These are phyloP conservation scores for Lathronympha strigana DNA, from an alignment of 2,888 invertebrate genomes.

Conservation along the genomic window DNA sequence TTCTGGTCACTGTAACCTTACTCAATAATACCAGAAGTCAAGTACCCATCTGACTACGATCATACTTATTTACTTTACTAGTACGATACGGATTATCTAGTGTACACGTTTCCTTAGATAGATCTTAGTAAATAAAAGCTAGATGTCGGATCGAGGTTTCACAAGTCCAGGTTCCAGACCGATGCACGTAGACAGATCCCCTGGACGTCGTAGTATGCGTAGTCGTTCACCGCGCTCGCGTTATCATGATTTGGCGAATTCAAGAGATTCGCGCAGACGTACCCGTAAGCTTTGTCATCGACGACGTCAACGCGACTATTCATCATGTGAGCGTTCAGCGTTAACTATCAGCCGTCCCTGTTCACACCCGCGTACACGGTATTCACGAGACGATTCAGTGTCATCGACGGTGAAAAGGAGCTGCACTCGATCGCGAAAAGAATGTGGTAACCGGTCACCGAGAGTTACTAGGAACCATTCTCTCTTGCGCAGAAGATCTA, in stretches of 20 bases:
- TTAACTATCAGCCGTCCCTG: background rate
- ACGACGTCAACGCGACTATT: background rate
- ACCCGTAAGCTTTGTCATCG: background rate
- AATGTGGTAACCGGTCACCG: background rate
- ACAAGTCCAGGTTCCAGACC: background rate
- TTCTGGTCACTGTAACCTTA: no score
- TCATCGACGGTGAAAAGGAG: background rate
- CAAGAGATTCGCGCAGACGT: background rate
- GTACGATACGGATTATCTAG: background rate
- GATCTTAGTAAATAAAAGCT: background rate
- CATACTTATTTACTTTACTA: background rate
- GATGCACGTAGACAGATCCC: background rate
- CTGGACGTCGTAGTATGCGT: background rate
- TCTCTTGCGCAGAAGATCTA: background rate
- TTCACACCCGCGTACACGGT: background rate
- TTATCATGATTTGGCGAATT: background rate
- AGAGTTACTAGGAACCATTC: background rate
- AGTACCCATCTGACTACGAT: background rate
- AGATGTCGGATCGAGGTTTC: background rate
- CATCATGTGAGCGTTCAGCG: background rate
- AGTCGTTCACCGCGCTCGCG: background rate
- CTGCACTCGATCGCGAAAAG: background rate
- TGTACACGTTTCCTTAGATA: background rate
- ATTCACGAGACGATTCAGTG: background rate
- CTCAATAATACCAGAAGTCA: no score